A percentile compares a stretch with the other conserved stretches of the same genome.
Conservation (phyloP, 2,797 vertebrate species). For the Propithecus deckenii region DNA sequence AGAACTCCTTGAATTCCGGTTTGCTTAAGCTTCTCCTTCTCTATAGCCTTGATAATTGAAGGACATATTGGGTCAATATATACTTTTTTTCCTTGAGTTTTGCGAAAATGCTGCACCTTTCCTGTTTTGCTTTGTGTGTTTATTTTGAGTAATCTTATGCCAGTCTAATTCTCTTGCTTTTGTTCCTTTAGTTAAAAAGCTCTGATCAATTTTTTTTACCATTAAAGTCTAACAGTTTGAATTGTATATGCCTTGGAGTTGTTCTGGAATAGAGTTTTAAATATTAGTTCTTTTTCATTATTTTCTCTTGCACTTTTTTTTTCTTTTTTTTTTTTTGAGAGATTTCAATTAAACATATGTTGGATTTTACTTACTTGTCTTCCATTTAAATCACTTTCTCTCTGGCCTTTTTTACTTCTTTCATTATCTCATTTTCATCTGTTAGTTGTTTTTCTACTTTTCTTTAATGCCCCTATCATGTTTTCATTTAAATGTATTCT, state of each 20-base stretch:
- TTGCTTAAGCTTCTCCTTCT: not conserved
- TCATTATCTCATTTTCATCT: not conserved
- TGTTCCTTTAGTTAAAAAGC: not conserved
- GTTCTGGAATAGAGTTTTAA: not conserved
- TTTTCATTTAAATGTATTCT: not conserved
- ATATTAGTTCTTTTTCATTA: not conserved
- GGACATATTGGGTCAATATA: not conserved
- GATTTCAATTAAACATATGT: not conserved
- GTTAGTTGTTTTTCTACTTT: not conserved
- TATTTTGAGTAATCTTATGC: not conserved
- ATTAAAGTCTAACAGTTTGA: not conserved
- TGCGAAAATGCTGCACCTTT: not conserved
- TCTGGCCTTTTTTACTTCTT: not conserved
- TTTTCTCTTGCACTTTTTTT: not conserved
- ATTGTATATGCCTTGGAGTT: not conserved
- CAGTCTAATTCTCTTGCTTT: not conserved
- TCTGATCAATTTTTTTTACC: not conserved
- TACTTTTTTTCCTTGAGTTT: not conserved
- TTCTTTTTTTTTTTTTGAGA: not conserved
- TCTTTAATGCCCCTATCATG: not conserved
- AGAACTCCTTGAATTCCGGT: not conserved
- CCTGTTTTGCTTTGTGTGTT: not conserved
- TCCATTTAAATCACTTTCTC: not conserved
- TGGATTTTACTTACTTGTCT: not conserved
- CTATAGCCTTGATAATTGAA: not conserved